These are phyloP conservation scores for Eupeodes luniger DNA, from an alignment of 2,888 invertebrate genomes.

Conservation along the genomic window DNA sequence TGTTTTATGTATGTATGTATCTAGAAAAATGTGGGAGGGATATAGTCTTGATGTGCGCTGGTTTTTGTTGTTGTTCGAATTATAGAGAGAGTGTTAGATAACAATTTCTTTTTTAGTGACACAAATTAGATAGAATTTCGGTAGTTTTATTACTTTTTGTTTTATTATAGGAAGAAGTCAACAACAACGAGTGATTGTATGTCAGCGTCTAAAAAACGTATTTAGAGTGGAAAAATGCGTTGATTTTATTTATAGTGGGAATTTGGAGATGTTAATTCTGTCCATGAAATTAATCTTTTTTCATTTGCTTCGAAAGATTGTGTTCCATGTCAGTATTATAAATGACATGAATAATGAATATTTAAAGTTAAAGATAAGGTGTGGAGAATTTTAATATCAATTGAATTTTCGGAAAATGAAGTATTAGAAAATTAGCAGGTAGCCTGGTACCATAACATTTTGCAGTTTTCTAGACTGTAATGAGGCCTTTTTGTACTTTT, in stretches of 20 bases:
- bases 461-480: too few relatives aligned
- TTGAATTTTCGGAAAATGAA: too few relatives aligned
- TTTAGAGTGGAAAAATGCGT: not conserved
- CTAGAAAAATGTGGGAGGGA: conserved; percentile 48
- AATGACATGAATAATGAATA: too few relatives aligned
- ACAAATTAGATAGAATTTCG: conserved; percentile 18
- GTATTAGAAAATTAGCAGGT: too few relatives aligned
- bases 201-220: not conserved
- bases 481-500: too few relatives aligned
- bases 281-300: too few relatives aligned
- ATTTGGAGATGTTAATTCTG: not conserved
- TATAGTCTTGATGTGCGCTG: too few relatives aligned
- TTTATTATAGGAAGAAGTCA: not conserved
- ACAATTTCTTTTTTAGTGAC: not conserved
- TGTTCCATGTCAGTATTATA: too few relatives aligned
- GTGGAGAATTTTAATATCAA: too few relatives aligned
- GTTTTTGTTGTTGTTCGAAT: not conserved
- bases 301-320: too few relatives aligned
- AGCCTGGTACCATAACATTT: too few relatives aligned
- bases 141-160: conserved; percentile 19
- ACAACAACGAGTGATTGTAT: not conserved
- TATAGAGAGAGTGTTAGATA: conserved; percentile 16
- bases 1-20: conserved; percentile 31
- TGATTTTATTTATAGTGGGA: conserved; percentile 1
- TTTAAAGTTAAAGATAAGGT: too few relatives aligned